phyloP scores from a whole-genome alignment of 2,888 invertebrate genomes.

The Patella depressa region DNA sequence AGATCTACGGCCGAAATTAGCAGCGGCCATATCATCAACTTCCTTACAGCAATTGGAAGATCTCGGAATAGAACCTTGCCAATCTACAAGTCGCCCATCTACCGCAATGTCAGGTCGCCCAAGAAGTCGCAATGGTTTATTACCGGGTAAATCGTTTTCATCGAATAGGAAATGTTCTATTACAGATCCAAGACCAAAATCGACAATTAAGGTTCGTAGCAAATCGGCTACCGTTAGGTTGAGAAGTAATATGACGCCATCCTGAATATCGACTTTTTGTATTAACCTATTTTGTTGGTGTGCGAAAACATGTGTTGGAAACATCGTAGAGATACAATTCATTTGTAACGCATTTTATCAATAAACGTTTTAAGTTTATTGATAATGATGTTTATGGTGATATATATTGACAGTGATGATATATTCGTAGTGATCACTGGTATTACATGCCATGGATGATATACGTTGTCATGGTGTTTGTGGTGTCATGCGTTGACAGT shows the following conservation, averaged over 20 bases:
- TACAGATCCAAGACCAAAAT: constrained; percentile 40
- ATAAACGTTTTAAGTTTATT: too few species aligned
- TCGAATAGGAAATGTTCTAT: constrained; percentile 59
- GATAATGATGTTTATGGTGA: too few species aligned
- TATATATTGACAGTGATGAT: too few species aligned
- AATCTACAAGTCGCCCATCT: constrained; percentile 38
- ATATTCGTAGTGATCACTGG: too few species aligned
- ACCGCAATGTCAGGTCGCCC: constrained; percentile 42
- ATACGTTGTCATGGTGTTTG: too few species aligned
- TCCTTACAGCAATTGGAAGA: constrained; percentile 53
- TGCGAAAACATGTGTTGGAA: too few species aligned
- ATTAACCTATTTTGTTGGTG: neutral
- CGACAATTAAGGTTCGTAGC: neutral
- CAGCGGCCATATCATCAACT: constrained; percentile 35
- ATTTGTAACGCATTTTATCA: too few species aligned
- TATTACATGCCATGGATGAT: too few species aligned
- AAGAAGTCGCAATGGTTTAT: constrained; percentile 48
- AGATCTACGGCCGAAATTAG: constrained; percentile 49
- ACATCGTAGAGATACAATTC: too few species aligned
- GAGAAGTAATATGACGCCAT: neutral
- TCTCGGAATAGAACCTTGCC: constrained; percentile 50
- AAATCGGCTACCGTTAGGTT: neutral
- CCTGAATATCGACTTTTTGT: neutral
- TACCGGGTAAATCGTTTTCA: constrained; percentile 56
- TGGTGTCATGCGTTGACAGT: too few species aligned